Percentiles rank a stretch among this genome's conserved stretches.
These are phyloP conservation scores for Ochropacha duplaris DNA, from an alignment of 2,888 invertebrate genomes.

Conservation along the genomic window DNA sequence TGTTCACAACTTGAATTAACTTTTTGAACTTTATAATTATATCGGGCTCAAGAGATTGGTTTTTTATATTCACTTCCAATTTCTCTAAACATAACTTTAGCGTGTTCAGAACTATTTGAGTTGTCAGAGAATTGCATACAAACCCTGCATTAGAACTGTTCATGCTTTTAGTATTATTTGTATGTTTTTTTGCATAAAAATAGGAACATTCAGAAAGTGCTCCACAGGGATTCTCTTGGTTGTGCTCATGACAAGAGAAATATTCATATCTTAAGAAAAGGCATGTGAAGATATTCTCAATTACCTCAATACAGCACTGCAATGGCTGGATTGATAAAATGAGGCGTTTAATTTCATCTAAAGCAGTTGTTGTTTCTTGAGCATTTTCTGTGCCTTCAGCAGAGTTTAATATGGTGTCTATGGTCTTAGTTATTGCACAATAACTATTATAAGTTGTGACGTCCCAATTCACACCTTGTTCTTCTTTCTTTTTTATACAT, in stretches of 20 bases:
- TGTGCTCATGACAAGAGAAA: slow-evolving; percentile 79
- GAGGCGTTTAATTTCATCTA: slow-evolving; percentile 75
- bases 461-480: slow-evolving; percentile 63
- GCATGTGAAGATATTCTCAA: slow-evolving; percentile 88
- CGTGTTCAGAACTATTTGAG: slow-evolving; percentile 82
- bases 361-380: slow-evolving; percentile 62
- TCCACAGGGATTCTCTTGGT: slow-evolving; percentile 68
- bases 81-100: slow-evolving; percentile 81
- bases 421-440: slow-evolving; percentile 76
- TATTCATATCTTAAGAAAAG: slow-evolving; percentile 86
- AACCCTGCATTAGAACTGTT: slow-evolving; percentile 71
- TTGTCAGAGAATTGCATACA: slow-evolving; percentile 83
- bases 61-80: slow-evolving; percentile 58
- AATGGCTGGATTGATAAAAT: slow-evolving; percentile 74
- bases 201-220: slow-evolving; percentile 78
- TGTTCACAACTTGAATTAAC: slow-evolving; percentile 80
- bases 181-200: slow-evolving; percentile 73
- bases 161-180: slow-evolving; percentile 43
- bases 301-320: slow-evolving; percentile 82
- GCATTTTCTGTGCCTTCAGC: slow-evolving; percentile 55
- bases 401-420: slow-evolving; percentile 72
- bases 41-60: slow-evolving; percentile 49
- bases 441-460: slow-evolving; percentile 77
- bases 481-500: slow-evolving; percentile 37
- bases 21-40: slow-evolving; percentile 52